Percentiles rank a stretch among this genome's conserved stretches.
Evolutionary conservation across 1,140 invertebrate genomes (phyloP).

Genomic region (Ectropis grisescens): DNA sequence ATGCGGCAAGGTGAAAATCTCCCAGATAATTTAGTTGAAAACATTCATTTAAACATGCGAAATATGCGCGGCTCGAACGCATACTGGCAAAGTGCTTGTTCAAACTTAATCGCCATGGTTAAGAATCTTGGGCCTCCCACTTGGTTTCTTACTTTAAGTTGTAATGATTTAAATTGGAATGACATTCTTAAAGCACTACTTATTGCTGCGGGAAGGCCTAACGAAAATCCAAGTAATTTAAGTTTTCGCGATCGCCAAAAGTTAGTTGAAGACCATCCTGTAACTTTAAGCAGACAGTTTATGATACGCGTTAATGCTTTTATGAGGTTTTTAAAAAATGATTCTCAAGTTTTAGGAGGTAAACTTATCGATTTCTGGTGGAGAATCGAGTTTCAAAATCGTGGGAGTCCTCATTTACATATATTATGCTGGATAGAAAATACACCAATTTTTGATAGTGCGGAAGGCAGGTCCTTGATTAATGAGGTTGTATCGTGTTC

Average conservation of each 20-base stretch:
- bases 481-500: neutral
- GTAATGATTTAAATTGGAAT: conserved; percentile 37
- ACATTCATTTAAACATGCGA: conserved; percentile 28
- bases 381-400: too few relatives aligned
- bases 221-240: conserved; percentile 23
- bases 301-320: neutral
- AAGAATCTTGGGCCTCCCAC: conserved; percentile 22
- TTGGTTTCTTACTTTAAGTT: conserved; percentile 41
- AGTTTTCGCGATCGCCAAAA: conserved; percentile 23
- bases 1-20: conserved; percentile 25
- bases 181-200: conserved; percentile 31
- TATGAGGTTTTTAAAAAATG: neutral
- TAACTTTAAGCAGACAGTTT: neutral
- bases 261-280: neutral
- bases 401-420: neutral
- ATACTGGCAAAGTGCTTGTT: conserved; percentile 25
- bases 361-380: neutral
- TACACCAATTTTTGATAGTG: neutral
- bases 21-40: conserved; percentile 27
- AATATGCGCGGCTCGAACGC: conserved; percentile 30
- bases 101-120: conserved; percentile 23
- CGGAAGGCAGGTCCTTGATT: neutral
- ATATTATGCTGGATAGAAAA: neutral
- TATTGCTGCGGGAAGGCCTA: conserved; percentile 27
- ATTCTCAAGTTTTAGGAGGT: neutral